phyloP scores from a whole-genome alignment of 2,113 vertebrate genomes.

The Todiramphus chloris region DNA sequence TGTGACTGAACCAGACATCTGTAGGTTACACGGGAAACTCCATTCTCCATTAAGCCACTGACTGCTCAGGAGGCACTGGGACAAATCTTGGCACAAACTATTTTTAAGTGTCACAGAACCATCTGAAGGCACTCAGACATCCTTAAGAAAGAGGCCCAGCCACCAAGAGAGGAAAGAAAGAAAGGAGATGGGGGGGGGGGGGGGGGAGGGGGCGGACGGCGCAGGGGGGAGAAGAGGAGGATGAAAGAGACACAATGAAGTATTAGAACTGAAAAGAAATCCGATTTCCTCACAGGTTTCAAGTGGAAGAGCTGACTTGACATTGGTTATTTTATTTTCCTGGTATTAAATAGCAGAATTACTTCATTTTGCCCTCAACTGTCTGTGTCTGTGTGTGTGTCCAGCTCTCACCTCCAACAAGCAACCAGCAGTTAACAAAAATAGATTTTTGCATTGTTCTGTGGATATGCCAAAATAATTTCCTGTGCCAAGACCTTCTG shows the following conservation, averaged over 20 bases:
- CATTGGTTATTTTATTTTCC: background rate
- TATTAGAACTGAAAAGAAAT: background rate
- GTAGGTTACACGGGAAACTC: background rate
- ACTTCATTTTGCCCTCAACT: background rate
- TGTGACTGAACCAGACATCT: background rate
- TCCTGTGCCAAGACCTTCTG: constrained; percentile 51
- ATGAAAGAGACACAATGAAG: background rate
- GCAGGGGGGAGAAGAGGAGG: background rate
- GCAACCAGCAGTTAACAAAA: constrained; percentile 37
- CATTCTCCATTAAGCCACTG: background rate
- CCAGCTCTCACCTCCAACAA: background rate
- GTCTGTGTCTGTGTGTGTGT: background rate
- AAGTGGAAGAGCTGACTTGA: background rate
- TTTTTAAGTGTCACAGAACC: background rate
- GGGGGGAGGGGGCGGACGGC: background rate
- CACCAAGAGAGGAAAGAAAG: constrained; percentile 43
- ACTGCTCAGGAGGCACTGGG: background rate
- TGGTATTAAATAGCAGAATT: background rate
- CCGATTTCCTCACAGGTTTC: background rate
- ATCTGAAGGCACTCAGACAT: background rate
- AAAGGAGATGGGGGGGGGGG: background rate
- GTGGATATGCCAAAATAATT: constrained; percentile 38
- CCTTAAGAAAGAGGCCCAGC: background rate
- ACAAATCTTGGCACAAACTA: background rate
- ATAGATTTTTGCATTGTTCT: constrained; percentile 50